Evolutionary conservation across 2,888 invertebrate genomes (phyloP), one percentile per base, ranked within the genome.

Genomic region (Hanleya hanleyi): DNA sequence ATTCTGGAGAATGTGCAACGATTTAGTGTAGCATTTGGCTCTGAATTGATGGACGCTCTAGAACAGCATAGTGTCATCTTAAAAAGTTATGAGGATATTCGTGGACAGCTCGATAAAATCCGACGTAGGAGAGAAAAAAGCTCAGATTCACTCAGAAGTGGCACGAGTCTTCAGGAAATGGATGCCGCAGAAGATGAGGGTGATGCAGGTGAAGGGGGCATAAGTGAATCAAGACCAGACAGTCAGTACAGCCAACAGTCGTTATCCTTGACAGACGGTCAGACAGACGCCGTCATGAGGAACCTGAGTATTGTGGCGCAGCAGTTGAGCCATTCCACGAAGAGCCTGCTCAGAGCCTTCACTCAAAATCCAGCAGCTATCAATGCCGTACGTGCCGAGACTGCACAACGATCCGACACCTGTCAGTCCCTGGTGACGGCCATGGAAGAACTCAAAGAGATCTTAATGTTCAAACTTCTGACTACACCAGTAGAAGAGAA

Each of bases 401-500:
- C 74, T 67, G 69, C 61, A 3, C 67, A 78, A 26, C 74, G 81
- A 66, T 69, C 80, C 6, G 33, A 69, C 7, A 73, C 72, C 12
- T 77, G 81, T 36, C 71, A 77, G 64, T 71, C 77, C 5, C 71
- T 88, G 66, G 76, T 87, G n/a, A 66, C 33, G 3, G 78, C 80
- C 61, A 75, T 89, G 82, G 80, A 82, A 62, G 89, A 88, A 73
- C 78, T 90, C 57, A 82, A 82, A 69, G 89, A 88, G 64, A 86
- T 90, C 38, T 74, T 90, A 32, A 81, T 88, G 83, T 82, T 83
- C 37, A 87, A 87, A 70, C 75, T 91, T 62, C 82, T 91, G 71
- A 89, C 89, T 29, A 90, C 89, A 1, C 90, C 91, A 5, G 83
- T 86, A 41, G 91, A 91, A 78, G 88, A 90, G 67, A 81, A 79